Evolutionary conservation across 1,140 invertebrate species (phyloP).

Genomic region (Anthonomus grandis): DNA sequence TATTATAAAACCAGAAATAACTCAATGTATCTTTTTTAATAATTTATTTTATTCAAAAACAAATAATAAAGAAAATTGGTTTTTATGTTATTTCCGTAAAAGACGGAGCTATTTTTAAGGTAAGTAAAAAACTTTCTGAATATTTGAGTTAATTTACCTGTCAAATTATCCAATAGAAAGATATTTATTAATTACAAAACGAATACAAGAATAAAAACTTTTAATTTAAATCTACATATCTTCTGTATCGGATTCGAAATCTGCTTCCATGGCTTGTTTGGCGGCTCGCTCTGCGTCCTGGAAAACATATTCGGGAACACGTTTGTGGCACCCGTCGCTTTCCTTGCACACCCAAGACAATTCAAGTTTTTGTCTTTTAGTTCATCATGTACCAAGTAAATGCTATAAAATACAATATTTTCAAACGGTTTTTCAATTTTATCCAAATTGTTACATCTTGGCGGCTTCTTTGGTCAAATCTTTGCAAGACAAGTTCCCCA

Average conservation of each 20-base stretch:
- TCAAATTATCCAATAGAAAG: too few species aligned
- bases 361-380: constrained; percentile 99
- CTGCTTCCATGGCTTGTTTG: constrained; percentile 76
- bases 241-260: constrained; percentile 80
- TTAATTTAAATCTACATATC: constrained; percentile 60
- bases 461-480: constrained; percentile 93
- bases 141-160: too few species aligned
- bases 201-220: not conserved
- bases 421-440: not conserved
- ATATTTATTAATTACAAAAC: not conserved
- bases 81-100: too few species aligned
- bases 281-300: constrained; percentile 77
- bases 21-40: too few species aligned
- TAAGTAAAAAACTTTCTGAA: too few species aligned
- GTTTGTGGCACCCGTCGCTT: constrained; percentile 71
- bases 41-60: too few species aligned
- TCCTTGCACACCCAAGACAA: constrained; percentile 92
- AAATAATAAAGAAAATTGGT: too few species aligned
- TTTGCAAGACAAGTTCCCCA: constrained; percentile 77
- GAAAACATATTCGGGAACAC: constrained; percentile 64
- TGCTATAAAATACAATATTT: too few species aligned
- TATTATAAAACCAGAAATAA: too few species aligned
- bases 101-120: too few species aligned
- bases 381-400: constrained; percentile 97
- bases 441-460: constrained; percentile 72